Conservation (phyloP, 2,113 vertebrate genomes). For the Columba livia region DNA sequence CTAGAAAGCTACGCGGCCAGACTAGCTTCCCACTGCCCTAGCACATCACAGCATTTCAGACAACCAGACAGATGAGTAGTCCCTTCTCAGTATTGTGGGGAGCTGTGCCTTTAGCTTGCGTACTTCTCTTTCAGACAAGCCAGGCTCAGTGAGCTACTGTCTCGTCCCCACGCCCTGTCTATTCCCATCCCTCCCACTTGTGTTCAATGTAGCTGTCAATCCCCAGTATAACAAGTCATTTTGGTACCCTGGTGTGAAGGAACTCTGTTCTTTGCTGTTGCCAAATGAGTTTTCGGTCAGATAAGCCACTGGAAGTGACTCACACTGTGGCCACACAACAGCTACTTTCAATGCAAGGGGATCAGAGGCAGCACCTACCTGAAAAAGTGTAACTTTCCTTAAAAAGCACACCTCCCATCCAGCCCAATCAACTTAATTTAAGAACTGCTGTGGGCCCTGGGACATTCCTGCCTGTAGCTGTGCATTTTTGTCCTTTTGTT, state of each 20-base stretch:
- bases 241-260: neutral
- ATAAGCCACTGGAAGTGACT: neutral
- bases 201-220: no score
- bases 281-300: neutral
- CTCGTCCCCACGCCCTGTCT: rapidly evolving
- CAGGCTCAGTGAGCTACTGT: neutral
- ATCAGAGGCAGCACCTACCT: neutral
- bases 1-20: neutral
- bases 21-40: neutral
- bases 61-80: neutral
- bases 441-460: neutral
- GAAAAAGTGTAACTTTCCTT: neutral
- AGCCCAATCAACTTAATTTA: neutral
- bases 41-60: neutral
- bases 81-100: neutral
- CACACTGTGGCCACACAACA: neutral
- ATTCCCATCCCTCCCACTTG: neutral
- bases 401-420: neutral
- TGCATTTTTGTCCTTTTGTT: neutral
- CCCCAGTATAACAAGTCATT: neutral
- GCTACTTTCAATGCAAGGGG: neutral
- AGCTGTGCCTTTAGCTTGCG: neutral
- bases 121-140: neutral
- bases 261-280: neutral
- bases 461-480: neutral